These are phyloP conservation scores for Ceratitis capitata DNA, from an alignment of 1,140 invertebrate species.

Conservation along the genomic window DNA sequence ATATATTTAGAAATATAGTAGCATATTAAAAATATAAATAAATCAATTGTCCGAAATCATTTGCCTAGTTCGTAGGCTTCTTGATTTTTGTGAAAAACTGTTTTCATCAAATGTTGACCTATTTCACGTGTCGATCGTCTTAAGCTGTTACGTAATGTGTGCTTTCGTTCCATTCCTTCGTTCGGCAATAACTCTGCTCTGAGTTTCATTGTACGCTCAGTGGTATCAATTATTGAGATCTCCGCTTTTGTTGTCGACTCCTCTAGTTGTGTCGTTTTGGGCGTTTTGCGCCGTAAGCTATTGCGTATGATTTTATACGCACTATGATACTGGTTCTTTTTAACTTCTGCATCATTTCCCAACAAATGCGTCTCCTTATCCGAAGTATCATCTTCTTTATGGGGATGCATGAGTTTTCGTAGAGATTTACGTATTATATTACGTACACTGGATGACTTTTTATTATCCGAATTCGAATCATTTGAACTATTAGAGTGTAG, in stretches of 20 bases:
- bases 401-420: constrained; percentile 57
- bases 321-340: neutral
- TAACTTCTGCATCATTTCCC: neutral
- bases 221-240: constrained; percentile 58
- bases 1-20: neutral
- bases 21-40: neutral
- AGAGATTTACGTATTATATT: constrained; percentile 61
- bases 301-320: constrained; percentile 49
- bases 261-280: neutral
- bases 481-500: constrained; percentile 48
- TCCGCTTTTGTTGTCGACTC: constrained; percentile 43
- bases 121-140: constrained; percentile 59
- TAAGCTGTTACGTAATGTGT: constrained; percentile 58
- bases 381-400: constrained; percentile 39
- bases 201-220: constrained; percentile 57
- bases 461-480: constrained; percentile 41
- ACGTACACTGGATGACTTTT: constrained; percentile 47
- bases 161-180: constrained; percentile 57
- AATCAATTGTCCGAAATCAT: neutral
- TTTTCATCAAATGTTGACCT: constrained; percentile 50
- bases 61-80: constrained; percentile 49
- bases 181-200: constrained; percentile 48
- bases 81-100: constrained; percentile 60
- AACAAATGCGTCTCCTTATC: neutral
- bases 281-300: constrained; percentile 55